Evolutionary conservation across 37 sponge, comb jelly and placozoan species (phyloP), one percentile per base, ranked within the genome.

Genomic region (Beroe ovata): DNA sequence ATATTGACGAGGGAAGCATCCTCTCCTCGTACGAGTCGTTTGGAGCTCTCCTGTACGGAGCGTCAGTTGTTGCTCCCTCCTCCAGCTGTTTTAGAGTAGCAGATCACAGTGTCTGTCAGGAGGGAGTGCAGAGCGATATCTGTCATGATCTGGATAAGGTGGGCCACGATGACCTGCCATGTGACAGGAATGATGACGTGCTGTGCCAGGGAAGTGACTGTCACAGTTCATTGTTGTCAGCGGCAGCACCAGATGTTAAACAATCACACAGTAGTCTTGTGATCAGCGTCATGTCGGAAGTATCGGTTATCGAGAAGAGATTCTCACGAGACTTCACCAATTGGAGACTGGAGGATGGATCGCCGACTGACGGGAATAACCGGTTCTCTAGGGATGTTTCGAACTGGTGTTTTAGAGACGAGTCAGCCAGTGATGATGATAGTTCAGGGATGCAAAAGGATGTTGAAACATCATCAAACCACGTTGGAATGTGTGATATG

Each of bases 1-100:
- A 66, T 30, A 26, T 66, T 1, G 69, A 66, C 16, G 69, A 66
- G 36, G 69, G 69, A 37, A 66, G 69, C 16, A 29, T 25, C 16
- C 8, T 66, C 32, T 29, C 32, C 16, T 66, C 69, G 4, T 34
- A 34, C 2, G 36, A 25, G 35, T 66, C 69, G 35, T 66, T 66
- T 32, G 69, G 69, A 37, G 69, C 35, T 0, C 30, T 26, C 36
- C 25, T 32, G 69, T 29, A 32, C 16, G 69, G 69, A 30, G 69
- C 36, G 25, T 25, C 36, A 16, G 29, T 37, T 29, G 69, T 32
- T 32, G 54, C 54, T 11, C 54, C 63, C 28, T 62, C 63, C 63
- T 20, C 4, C 21, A n/a, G n/a, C n/a, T n/a, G n/a, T n/a, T n/a
- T n/a, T n/a, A 62, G 63, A 16, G 63, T 20, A 16, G 63, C 54